Evolutionary conservation across 1,140 invertebrate species (phyloP).

Genomic region (Wiebesia pumilae): DNA sequence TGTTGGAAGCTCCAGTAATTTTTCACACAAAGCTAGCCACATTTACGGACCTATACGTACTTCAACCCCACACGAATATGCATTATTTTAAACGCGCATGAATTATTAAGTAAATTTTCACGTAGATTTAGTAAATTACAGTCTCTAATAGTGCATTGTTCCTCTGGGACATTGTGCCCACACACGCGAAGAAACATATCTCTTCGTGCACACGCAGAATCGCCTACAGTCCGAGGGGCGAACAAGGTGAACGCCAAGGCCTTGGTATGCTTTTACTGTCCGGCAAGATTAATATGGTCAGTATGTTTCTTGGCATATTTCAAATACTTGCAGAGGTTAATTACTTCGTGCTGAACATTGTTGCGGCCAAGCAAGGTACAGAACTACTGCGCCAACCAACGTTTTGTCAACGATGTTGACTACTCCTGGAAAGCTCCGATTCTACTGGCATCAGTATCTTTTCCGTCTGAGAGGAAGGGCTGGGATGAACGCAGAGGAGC

Average conservation of each 20-base stretch:
- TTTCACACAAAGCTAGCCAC: not conserved
- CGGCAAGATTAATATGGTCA: conserved; percentile 71
- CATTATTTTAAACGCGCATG: conserved; percentile 37
- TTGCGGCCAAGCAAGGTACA: conserved; percentile 55
- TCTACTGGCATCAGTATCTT: conserved; percentile 23
- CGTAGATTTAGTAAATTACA: conserved; percentile 50
- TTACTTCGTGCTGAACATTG: conserved; percentile 67
- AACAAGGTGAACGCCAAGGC: conserved; percentile 1
- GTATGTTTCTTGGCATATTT: conserved; percentile 72
- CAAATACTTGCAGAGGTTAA: conserved; percentile 70
- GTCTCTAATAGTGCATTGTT: conserved; percentile 40
- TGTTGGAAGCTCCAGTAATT: not conserved
- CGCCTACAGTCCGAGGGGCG: not conserved
- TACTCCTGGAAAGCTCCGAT: conserved; percentile 8
- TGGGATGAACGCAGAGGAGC: not conserved
- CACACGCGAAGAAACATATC: not conserved
- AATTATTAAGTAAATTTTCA: conserved; percentile 52
- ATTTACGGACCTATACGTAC: not conserved
- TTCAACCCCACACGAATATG: not conserved
- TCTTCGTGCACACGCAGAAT: not conserved
- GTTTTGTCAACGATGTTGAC: not conserved
- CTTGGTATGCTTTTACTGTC: conserved; percentile 62
- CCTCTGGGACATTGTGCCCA: conserved; percentile 7
- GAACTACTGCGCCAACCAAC: not conserved
- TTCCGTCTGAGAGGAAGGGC: not conserved